These are phyloP conservation scores for Augiades crinisus DNA, from an alignment of 2,888 invertebrate genomes.

Conservation along the genomic window DNA sequence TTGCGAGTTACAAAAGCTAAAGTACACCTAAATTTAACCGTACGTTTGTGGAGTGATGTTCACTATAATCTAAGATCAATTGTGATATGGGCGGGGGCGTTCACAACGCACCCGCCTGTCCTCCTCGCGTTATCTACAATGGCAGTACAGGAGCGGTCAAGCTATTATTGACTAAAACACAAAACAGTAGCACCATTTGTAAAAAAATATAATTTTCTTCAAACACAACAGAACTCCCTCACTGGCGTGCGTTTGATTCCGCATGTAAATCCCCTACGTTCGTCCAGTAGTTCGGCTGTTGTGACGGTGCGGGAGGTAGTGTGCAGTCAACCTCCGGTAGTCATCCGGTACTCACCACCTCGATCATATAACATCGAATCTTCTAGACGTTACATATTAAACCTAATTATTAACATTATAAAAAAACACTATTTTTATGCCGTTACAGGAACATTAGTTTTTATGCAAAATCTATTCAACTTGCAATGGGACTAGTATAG, in stretches of 20 bases:
- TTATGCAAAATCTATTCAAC: slow-evolving; percentile 73
- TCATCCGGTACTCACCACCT: slow-evolving; percentile 20
- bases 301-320: slow-evolving; percentile 9
- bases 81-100: slow-evolving; percentile 50
- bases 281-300: slow-evolving; percentile 19
- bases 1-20: slow-evolving; percentile 69
- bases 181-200: slow-evolving; percentile 79
- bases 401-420: slow-evolving; percentile 65
- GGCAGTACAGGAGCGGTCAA: slow-evolving; percentile 64
- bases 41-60: slow-evolving; percentile 34
- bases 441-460: slow-evolving; percentile 75
- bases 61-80: slow-evolving; percentile 30
- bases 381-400: slow-evolving; percentile 55
- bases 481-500: slow-evolving; percentile 79
- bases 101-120: slow-evolving; percentile 42
- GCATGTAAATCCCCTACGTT: no score
- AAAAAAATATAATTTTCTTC: slow-evolving; percentile 70
- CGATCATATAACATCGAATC: slow-evolving; percentile 30
- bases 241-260: slow-evolving; percentile 25
- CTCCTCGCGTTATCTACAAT: slow-evolving; percentile 45
- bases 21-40: slow-evolving; percentile 47
- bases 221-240: slow-evolving; percentile 50
- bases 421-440: slow-evolving; percentile 69
- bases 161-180: slow-evolving; percentile 72
- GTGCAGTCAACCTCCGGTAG: slow-evolving; percentile 5